Percentiles rank a stretch among this genome's conserved stretches.
Conservation (phyloP, 1,140 invertebrate genomes). For the Drosophila malerkotliana region DNA sequence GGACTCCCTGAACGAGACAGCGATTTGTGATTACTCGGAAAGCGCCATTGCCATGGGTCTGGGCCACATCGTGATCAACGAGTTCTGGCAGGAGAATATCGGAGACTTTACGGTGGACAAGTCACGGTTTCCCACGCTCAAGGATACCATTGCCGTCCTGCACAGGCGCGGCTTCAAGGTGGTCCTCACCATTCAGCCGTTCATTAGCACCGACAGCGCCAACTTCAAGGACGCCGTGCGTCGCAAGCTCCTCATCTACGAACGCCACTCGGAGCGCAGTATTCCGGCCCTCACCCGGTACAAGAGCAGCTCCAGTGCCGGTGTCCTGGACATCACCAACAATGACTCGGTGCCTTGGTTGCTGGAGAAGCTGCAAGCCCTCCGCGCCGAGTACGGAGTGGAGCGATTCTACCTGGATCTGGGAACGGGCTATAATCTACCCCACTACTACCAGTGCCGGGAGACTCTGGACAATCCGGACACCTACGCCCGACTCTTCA, state of each 20-base stretch:
- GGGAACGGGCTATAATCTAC: conserved; percentile 94
- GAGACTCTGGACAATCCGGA: conserved; percentile 91
- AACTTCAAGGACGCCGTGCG: conserved; percentile 92
- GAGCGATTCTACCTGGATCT: conserved; percentile 96
- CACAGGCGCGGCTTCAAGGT: conserved; percentile 93
- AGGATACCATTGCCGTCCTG: conserved; percentile 91
- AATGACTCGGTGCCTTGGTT: conserved; percentile 92
- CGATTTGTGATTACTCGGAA: conserved; percentile 92
- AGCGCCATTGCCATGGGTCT: conserved; percentile 90
- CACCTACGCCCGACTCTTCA: conserved; percentile 90
- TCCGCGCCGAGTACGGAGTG: conserved; percentile 91
- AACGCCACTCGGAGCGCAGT: conserved; percentile 88
- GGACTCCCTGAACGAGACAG: conserved; percentile 87
- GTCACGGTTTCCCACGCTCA: conserved; percentile 89
- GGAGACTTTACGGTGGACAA: conserved; percentile 91
- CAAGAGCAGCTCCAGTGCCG: conserved; percentile 90
- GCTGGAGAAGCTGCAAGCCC: conserved; percentile 88
- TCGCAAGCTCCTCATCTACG: conserved; percentile 88
- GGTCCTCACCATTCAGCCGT: conserved; percentile 92
- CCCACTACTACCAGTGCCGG: conserved; percentile 92
- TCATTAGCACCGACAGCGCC: conserved; percentile 92
- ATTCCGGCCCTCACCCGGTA: conserved; percentile 91
- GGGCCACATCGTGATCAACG: conserved; percentile 92
- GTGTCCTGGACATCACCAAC: conserved; percentile 93
- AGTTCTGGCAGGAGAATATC: conserved; percentile 92